phyloP scores from a whole-genome alignment of 2,113 vertebrate species.

The Acanthochromis polyacanthus region DNA sequence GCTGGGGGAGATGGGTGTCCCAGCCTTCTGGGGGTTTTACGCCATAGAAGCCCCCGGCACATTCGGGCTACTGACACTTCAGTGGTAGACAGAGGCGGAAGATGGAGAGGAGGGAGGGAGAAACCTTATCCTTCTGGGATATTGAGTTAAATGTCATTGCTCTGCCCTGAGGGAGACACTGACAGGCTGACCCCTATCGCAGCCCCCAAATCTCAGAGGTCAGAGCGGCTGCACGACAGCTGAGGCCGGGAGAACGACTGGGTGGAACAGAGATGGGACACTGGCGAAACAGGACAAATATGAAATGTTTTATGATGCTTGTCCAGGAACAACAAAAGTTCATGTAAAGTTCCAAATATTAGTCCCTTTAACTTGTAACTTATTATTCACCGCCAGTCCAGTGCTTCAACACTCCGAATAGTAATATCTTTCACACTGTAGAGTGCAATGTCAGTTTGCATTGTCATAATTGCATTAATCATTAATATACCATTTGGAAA shows the following conservation, averaged over 20 bases:
- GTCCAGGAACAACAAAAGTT: slow-evolving; percentile 6
- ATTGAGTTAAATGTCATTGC: slow-evolving; percentile 87
- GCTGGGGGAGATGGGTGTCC: slow-evolving; percentile 61
- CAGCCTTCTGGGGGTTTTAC: slow-evolving; percentile 37
- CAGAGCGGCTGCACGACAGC: slow-evolving; percentile 76
- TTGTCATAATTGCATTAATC: no score
- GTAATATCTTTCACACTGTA: no score
- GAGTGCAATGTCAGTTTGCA: no score
- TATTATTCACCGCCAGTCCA: neutral
- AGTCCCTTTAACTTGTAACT: neutral
- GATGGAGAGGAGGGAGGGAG: slow-evolving; percentile 65
- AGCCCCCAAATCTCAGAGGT: slow-evolving; percentile 79
- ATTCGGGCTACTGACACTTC: slow-evolving; percentile 53
- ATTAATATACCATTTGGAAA: no score
- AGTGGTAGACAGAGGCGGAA: slow-evolving; percentile 57
- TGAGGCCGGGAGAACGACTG: slow-evolving; percentile 60
- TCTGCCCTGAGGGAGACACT: slow-evolving; percentile 79
- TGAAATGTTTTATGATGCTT: slow-evolving; percentile 42
- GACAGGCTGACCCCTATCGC: slow-evolving; percentile 77
- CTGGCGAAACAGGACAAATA: slow-evolving; percentile 24
- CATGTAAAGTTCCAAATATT: neutral
- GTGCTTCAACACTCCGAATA: neutral
- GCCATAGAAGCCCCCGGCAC: slow-evolving; percentile 50
- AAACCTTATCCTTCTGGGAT: slow-evolving; percentile 83
- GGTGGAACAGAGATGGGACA: slow-evolving; percentile 54